phyloP scores from a whole-genome alignment of 2,888 invertebrate species.

The Sialis fuliginosa region DNA sequence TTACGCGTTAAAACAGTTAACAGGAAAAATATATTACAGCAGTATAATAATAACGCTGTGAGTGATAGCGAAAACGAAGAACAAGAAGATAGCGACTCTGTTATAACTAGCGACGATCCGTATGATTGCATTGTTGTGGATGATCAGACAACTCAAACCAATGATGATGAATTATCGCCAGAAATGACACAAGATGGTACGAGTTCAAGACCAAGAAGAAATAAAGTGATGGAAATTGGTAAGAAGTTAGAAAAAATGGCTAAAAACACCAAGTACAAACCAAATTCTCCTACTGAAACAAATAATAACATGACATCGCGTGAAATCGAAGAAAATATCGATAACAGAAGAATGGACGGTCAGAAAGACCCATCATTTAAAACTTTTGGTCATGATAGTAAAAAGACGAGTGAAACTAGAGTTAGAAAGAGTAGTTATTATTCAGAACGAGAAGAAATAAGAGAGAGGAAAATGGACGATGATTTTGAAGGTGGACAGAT shows the following conservation, averaged over 20 bases:
- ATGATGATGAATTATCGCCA: constrained; percentile 12
- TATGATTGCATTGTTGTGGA: constrained; percentile 73
- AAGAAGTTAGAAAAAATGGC: constrained; percentile 26
- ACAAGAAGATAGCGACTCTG: constrained; percentile 41
- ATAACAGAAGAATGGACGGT: constrained; percentile 8
- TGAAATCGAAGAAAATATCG: constrained; percentile 8
- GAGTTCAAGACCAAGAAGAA: constrained; percentile 14
- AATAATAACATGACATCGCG: constrained; percentile 13
- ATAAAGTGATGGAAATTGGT: constrained; percentile 24
- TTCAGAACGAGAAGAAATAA: constrained; percentile 14
- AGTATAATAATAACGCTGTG: constrained; percentile 37
- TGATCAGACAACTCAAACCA: constrained; percentile 37
- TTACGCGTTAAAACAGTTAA: constrained; percentile 54
- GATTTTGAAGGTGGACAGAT: constrained; percentile 25
- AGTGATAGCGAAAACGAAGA: constrained; percentile 42
- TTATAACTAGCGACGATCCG: constrained; percentile 52
- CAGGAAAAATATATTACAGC: constrained; percentile 52
- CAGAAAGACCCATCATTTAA: constrained; percentile 16
- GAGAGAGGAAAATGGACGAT: constrained; percentile 29
- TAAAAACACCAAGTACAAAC: constrained; percentile 23
- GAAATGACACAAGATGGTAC: constrained; percentile 12
- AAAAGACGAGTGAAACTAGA: constrained; percentile 16
- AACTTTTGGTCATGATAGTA: constrained; percentile 20
- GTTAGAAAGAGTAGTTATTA: constrained; percentile 17
- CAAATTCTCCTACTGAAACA: constrained; percentile 15